Evolutionary conservation across 2,888 invertebrate genomes (phyloP).

Genomic region (Heliconius erato): DNA sequence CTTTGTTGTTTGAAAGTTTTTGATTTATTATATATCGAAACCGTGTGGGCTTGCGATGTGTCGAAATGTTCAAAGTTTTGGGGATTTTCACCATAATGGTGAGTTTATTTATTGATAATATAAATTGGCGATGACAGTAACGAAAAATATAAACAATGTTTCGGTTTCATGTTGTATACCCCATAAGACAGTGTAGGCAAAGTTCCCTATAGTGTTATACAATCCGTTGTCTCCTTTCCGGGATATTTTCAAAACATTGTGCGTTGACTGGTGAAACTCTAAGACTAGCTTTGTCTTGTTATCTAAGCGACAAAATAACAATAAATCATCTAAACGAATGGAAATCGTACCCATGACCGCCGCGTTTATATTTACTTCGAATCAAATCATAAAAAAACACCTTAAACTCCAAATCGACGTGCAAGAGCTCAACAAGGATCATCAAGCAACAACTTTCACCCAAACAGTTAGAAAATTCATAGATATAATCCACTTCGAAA

Average conservation of each 20-base stretch:
- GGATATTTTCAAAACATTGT: no score
- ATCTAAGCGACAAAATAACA: background rate
- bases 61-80: conserved; percentile 49
- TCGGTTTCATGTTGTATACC: background rate
- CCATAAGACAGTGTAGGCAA: background rate
- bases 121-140: background rate
- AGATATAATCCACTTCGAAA: conserved; percentile 40
- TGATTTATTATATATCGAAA: conserved; percentile 81
- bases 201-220: background rate
- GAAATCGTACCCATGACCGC: no score
- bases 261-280: background rate
- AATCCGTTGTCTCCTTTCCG: background rate
- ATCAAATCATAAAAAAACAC: background rate
- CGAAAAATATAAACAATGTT: background rate
- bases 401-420: background rate
- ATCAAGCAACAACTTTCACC: conserved; percentile 7
- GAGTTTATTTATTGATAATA: conserved; percentile 14
- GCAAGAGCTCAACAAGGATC: background rate
- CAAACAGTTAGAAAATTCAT: conserved; percentile 38
- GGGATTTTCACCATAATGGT: background rate
- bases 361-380: background rate
- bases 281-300: background rate
- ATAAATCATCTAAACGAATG: no score
- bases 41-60: conserved; percentile 58
- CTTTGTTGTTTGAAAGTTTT: conserved; percentile 77